Conservation (phyloP, 1,140 invertebrate species). For the Monochamus saltuarius region DNA sequence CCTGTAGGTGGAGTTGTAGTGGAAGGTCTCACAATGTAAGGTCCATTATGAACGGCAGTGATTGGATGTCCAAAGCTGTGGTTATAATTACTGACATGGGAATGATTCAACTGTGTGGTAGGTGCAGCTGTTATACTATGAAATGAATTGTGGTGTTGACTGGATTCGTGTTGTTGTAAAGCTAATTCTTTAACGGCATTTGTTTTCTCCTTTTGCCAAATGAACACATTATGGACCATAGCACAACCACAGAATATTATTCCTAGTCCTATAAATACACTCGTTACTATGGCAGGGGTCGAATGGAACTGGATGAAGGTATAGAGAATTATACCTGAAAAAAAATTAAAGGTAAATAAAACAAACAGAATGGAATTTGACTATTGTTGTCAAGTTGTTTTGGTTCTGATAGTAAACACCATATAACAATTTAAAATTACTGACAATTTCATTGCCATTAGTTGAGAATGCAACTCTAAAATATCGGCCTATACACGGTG, state of each 20-base stretch:
- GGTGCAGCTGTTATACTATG: conserved; percentile 39
- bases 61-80: conserved; percentile 45
- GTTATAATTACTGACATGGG: conserved; percentile 45
- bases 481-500: too few relatives aligned
- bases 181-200: conserved; percentile 55
- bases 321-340: conserved; percentile 86
- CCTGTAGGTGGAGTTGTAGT: conserved; percentile 56
- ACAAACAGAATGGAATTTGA: too few relatives aligned
- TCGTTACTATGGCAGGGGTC: conserved; percentile 86
- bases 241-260: conserved; percentile 90
- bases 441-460: too few relatives aligned
- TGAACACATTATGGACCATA: conserved; percentile 91
- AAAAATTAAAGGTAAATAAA: conserved; percentile 21
- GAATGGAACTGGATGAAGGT: conserved; percentile 91
- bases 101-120: conserved; percentile 43
- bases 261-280: conserved; percentile 82
- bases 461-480: too few relatives aligned
- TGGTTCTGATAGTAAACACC: too few relatives aligned
- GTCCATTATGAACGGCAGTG: conserved; percentile 39
- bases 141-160: conserved; percentile 46
- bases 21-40: conserved; percentile 52
- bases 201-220: conserved; percentile 87
- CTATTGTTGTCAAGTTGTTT: too few relatives aligned
- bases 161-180: conserved; percentile 44
- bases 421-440: too few relatives aligned